Evolutionary conservation across 2,797 vertebrate genomes (phyloP), one percentile per base, ranked within the genome.

Genomic region (Spinus olivaceus): DNA sequence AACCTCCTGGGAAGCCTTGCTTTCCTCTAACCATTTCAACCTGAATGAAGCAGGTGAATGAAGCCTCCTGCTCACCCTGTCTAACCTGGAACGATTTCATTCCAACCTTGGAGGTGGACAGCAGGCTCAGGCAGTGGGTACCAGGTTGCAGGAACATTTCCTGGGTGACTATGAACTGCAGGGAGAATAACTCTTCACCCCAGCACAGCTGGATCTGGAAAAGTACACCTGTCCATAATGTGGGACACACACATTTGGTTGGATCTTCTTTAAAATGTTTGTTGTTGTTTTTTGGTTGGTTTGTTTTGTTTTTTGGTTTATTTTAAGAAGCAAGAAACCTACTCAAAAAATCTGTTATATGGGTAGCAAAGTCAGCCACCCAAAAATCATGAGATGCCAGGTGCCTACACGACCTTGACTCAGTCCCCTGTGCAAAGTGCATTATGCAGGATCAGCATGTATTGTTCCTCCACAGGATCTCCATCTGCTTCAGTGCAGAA

Each of bases 101-200:
- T 76, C 47, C 0, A 6, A 7, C 6, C 3, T 42, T 6, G 2
- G 59, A 81, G 24, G 33, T 2, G 2, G 49, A 49, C 0, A 1
- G 47, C 2, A 9, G 32, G 37, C 16, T 81, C 57, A 54, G 47
- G 6, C 3, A 2, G 46, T 0, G 1, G 15, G 33, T 35, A 35
- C 19, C 32, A 25, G 41, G 60, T 18, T 28, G 65, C 7, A 27
- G 53, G 28, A 76, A 7, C 8, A 72, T 37, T 54, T 50, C 30
- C 16, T 7, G 14, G 41, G 27, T 59, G 21, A 20, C 73, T 50
- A 3, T 7, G 35, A 71, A 39, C 30, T 27, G 28, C 23, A 22
- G 41, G 37, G 20, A 73, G 47, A 63, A 35, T 6, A 84, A 84
- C 16, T 46, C 41, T 44, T 76, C 44, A 63, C 1, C 12, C 10